A percentile compares a stretch with the other conserved stretches of the same genome.
phyloP scores from a whole-genome alignment of 2,113 vertebrate species.

The Cyprinus carpio region DNA sequence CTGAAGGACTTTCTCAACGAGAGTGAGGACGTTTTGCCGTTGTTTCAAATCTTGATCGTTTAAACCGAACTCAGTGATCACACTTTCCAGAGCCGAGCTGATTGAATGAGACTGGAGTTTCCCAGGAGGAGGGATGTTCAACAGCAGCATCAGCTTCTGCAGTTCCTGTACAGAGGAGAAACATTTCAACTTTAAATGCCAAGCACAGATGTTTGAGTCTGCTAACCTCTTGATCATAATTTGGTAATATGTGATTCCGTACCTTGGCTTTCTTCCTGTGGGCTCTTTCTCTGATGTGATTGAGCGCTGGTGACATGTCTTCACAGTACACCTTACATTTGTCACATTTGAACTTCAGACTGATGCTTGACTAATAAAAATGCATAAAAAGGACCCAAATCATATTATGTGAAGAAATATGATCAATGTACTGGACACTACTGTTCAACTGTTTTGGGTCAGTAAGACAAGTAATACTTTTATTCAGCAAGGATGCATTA shows the following conservation, averaged over 20 bases:
- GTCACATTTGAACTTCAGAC: constrained; percentile 21
- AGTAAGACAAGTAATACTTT: not conserved
- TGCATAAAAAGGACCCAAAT: not conserved
- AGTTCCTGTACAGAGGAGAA: constrained; percentile 78
- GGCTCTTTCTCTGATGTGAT: constrained; percentile 88
- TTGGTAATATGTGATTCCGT: constrained; percentile 22
- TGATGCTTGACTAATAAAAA: not conserved
- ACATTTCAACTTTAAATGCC: constrained; percentile 17
- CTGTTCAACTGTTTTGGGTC: not conserved
- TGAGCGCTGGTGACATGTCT: constrained; percentile 10
- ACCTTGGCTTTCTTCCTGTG: constrained; percentile 89
- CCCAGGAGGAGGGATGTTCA: constrained; percentile 80
- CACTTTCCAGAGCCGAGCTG: constrained; percentile 77
- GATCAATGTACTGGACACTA: not conserved
- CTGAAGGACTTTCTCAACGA: constrained; percentile 82
- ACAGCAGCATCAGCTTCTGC: constrained; percentile 84
- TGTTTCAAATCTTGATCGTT: constrained; percentile 78
- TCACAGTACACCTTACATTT: constrained; percentile 18
- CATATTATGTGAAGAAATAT: not conserved
- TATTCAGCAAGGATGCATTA: not conserved
- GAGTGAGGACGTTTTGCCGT: constrained; percentile 75
- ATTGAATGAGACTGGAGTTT: constrained; percentile 81
- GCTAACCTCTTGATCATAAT: not conserved
- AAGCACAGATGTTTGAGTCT: not conserved
- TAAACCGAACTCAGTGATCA: constrained; percentile 82